Evolutionary conservation across 64 coral and sea anemone species (phyloP), one percentile per base, ranked within the genome.

Genomic region (Porites australiensis): DNA sequence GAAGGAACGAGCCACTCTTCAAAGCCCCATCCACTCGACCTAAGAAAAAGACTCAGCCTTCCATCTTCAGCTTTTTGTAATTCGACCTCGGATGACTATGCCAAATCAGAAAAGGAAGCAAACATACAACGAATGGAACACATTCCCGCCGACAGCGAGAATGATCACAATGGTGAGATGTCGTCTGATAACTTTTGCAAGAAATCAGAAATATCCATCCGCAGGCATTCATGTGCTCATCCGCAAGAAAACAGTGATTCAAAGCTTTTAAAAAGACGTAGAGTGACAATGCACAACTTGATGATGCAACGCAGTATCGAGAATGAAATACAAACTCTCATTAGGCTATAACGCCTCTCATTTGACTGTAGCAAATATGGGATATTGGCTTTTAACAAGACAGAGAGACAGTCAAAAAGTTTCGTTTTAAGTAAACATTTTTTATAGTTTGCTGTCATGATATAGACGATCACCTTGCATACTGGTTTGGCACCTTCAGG

Each of bases 251-350:
- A 27, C 37, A 4, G 7, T 47, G 43, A 82, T 48, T 48, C 60
- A 82, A 27, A 58, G 65, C 45, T 64, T 15, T 44, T 82, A 13
- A 59, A 16, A 64, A 82, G 61, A 63, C 46, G 73, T 65, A 61
- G 60, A 46, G 23, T 13, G 6, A 16, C 14, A 5, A 44, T 58
- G 2, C 11, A 23, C 15, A 44, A 43, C 5, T 2, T 49, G 11
- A 37, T 64, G 8, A 45, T 82, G 13, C 2, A 6, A 6, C 43
- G 44, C 13, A 44, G 5, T 43, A 63, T 72, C 22, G 20, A 72
- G 6, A 43, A 72, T 43, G 69, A 72, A 23, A 5, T 12, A 21
- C 20, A 72, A 72, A 45, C n/a, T 21, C 22, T 11, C 11, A 72
- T 27, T 10, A 72, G 8, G 4, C 4, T 57, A 12, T 57, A 57